Conservation (phyloP, 2,113 vertebrate species). For the Nestor notabilis region DNA sequence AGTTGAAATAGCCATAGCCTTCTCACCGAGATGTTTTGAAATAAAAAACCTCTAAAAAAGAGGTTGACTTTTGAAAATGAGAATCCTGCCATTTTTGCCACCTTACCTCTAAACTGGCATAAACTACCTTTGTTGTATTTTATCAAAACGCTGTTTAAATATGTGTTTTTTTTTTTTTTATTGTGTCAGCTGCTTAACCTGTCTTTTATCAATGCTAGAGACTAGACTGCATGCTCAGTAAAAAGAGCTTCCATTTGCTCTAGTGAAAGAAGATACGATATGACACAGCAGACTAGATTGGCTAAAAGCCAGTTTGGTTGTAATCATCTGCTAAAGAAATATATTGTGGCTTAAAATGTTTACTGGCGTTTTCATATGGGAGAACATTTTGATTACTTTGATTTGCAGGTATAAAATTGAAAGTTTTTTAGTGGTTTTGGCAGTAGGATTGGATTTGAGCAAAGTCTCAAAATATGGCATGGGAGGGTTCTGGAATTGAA, state of each 20-base stretch:
- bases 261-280: not conserved
- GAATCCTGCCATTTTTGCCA: not conserved
- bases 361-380: not conserved
- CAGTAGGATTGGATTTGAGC: not conserved
- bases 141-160: not conserved
- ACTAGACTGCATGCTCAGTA: not conserved
- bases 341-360: not conserved
- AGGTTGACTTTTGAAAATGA: not conserved
- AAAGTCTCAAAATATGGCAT: not conserved
- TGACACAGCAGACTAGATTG: not conserved
- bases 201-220: not conserved
- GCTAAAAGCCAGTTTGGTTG: not conserved
- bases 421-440: not conserved
- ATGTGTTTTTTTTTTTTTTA: too few species aligned
- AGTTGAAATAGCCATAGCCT: not conserved
- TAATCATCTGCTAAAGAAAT: not conserved
- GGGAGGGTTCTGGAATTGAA: not conserved
- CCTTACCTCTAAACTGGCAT: not conserved
- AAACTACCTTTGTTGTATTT: not conserved
- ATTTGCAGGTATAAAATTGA: not conserved
- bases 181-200: not conserved
- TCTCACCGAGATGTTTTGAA: not conserved
- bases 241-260: not conserved
- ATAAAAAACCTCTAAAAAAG: not conserved
- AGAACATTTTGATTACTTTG: not conserved